Evolutionary conservation across 2,888 invertebrate species (phyloP), one percentile per base, ranked within the genome.

Genomic region (Eupeodes latifasciatus): DNA sequence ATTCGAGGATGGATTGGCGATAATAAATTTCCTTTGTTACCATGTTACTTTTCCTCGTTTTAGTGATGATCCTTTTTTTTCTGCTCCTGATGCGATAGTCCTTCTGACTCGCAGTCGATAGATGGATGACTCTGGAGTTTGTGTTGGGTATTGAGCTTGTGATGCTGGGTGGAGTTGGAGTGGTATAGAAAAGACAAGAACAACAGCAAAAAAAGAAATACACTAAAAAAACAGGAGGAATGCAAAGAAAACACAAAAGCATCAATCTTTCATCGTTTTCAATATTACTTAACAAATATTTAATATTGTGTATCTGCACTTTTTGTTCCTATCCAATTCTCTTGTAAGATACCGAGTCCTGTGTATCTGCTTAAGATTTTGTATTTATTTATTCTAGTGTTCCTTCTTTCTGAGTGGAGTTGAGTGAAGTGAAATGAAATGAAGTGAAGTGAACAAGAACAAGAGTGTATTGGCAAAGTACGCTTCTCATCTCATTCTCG

Each of bases 201-300:
- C 53, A 51, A 51, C 12, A 14, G 11, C 12, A 12, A 27, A 4
- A 64, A 47, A 14, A 53, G 3, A 36, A n/a, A 34, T 11, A 36
- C 3, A 55, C 12, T 14, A 36, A 34, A 67, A 34, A 51, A 67
- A 51, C 49, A 55, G n/a, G 12, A 44, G 51, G 61, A 83, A 75
- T 79, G 80, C 74, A 88, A 88, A 84, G 72, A 80, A 87, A 79
- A 83, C 64, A 87, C 64, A 84, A 77, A 76, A 81, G 69, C 87
- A 88, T 88, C 87, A 88, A 84, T 88, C 87, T 88, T 84, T 88
- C 84, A 88, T 80, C 84, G 87, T 88, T 84, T 88, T 88, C 87
- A 88, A 88, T 88, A 88, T 88, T 88, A 84, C 87, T 88, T 80
- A 88, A 84, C 87, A 88, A 88, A 88, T 88, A 88, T 88, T 88